Conservation (phyloP, 1,140 invertebrate species). For the Drosophila navojoa region DNA sequence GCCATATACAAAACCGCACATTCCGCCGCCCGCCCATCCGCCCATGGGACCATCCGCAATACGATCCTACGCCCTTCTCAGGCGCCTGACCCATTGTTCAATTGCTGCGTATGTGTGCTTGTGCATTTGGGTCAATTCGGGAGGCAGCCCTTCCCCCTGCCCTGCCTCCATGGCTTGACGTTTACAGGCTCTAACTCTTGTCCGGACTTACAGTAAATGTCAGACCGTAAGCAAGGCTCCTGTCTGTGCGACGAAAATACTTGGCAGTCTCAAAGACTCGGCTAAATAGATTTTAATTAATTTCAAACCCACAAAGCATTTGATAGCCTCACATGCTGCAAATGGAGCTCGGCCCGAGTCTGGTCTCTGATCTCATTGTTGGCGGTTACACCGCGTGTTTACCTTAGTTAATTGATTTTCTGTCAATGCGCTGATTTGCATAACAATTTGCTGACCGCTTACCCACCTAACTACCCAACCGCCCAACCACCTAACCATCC, state of each 20-base stretch:
- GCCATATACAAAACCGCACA: constrained; percentile 56
- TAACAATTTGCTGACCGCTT: constrained; percentile 52
- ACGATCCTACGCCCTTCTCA: background rate
- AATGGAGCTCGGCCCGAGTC: constrained; percentile 9
- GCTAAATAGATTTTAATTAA: constrained; percentile 78
- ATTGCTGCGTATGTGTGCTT: constrained; percentile 19
- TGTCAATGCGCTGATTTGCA: constrained; percentile 77
- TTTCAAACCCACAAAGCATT: constrained; percentile 54
- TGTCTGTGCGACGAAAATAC: constrained; percentile 26
- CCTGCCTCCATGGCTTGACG: constrained; percentile 42
- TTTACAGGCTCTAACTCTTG: constrained; percentile 67
- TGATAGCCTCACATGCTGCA: constrained; percentile 49
- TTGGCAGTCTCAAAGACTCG: constrained; percentile 52
- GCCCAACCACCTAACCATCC: constrained; percentile 1
- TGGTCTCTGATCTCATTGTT: constrained; percentile 44
- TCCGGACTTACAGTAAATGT: constrained; percentile 26
- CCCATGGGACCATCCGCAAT: background rate
- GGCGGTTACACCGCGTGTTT: constrained; percentile 52
- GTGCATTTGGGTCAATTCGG: constrained; percentile 43
- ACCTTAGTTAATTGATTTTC: constrained; percentile 80
- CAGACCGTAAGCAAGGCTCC: constrained; percentile 32
- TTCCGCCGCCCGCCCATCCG: background rate
- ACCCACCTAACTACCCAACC: background rate
- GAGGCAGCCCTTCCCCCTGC: constrained; percentile 20
- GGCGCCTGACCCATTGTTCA: constrained; percentile 44